phyloP scores from a whole-genome alignment of 1,140 invertebrate genomes.

The Ctenoplectra terminalis region DNA sequence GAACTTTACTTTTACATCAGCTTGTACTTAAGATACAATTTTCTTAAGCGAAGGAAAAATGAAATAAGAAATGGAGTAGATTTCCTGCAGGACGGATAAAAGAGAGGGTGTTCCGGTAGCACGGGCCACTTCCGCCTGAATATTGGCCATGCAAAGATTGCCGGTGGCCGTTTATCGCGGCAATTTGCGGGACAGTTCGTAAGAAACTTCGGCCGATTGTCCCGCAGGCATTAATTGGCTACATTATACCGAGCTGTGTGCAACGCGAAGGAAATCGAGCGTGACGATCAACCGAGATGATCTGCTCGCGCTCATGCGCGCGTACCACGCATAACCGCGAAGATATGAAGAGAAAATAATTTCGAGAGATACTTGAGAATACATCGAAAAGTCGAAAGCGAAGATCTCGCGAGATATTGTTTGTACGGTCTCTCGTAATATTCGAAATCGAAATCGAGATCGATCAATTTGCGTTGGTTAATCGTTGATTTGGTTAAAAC shows the following conservation, averaged over 20 bases:
- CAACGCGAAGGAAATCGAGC: constrained; percentile 57
- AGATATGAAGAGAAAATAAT: constrained; percentile 45
- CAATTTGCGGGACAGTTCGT: constrained; percentile 64
- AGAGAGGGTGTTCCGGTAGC: constrained; percentile 37
- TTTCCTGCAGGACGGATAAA: not conserved
- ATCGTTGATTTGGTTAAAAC: not conserved
- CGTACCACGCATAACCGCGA: constrained; percentile 5
- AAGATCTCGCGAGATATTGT: not conserved
- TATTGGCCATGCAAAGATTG: constrained; percentile 16
- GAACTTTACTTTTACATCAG: too few species aligned
- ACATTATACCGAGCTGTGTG: constrained; percentile 42
- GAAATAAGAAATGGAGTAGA: not conserved
- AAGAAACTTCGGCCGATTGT: constrained; percentile 61
- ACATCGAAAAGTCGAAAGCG: not conserved
- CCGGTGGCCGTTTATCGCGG: constrained; percentile 51
- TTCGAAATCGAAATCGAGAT: too few species aligned
- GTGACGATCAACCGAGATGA: constrained; percentile 56
- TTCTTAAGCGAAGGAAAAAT: not conserved
- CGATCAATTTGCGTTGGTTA: not conserved
- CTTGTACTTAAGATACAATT: too few species aligned
- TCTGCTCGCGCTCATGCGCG: constrained; percentile 34
- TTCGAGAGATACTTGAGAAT: constrained; percentile 11
- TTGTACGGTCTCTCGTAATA: too few species aligned
- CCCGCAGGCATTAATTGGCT: constrained; percentile 62
- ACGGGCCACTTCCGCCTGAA: constrained; percentile 47